phyloP scores from a whole-genome alignment of 2,888 invertebrate species.

The Caenorhabditis imperialis region DNA sequence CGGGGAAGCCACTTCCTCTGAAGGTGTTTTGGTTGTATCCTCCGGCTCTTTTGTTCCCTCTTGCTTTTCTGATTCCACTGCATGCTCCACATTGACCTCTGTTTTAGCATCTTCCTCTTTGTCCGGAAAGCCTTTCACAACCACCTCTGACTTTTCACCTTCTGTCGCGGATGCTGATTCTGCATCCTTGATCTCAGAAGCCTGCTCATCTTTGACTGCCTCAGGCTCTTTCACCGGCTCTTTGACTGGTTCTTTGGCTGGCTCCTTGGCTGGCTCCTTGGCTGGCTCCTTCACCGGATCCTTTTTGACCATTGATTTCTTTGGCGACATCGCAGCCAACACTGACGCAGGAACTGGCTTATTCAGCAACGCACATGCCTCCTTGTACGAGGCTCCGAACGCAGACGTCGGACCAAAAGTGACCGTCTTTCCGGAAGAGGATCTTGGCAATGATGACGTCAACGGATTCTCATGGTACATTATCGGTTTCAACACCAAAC shows the following conservation, averaged over 20 bases:
- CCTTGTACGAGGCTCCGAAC: too few relatives aligned
- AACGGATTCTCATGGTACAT: too few relatives aligned
- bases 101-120: neutral
- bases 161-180: neutral
- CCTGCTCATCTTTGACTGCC: too few relatives aligned
- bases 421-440: neutral
- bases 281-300: neutral
- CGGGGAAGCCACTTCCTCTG: neutral
- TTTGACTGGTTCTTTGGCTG: too few relatives aligned
- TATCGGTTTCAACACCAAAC: too few relatives aligned
- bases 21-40: too few relatives aligned
- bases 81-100: neutral
- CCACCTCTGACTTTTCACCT: neutral
- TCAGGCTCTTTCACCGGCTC: too few relatives aligned
- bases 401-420: conserved; percentile 4
- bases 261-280: neutral
- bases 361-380: too few relatives aligned
- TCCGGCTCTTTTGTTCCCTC: neutral
- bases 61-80: neutral
- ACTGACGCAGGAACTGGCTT: too few relatives aligned
- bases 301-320: too few relatives aligned
- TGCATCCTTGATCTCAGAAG: too few relatives aligned
- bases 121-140: conserved; percentile 3
- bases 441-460: neutral
- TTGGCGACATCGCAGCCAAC: too few relatives aligned